phyloP scores from a whole-genome alignment of 2,797 vertebrate genomes.

The Argya squamiceps region DNA sequence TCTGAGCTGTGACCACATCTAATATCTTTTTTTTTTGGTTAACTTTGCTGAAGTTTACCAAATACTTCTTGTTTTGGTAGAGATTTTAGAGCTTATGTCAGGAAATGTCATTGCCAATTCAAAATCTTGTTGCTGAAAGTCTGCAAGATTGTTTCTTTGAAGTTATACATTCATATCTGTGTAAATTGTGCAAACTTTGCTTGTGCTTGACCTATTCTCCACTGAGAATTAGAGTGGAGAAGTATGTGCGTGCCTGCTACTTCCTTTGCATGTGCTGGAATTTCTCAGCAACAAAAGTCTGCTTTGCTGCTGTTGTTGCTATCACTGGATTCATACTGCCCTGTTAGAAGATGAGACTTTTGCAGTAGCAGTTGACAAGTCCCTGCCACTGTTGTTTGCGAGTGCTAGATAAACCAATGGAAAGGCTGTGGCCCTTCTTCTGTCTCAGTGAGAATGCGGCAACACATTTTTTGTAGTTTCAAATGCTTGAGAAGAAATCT shows the following conservation, averaged over 20 bases:
- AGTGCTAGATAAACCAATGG: neutral
- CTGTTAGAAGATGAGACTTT: neutral
- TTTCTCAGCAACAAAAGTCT: neutral
- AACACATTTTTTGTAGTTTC: neutral
- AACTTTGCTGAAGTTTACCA: neutral
- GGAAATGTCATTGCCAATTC: neutral
- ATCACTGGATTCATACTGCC: neutral
- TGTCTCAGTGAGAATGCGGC: neutral
- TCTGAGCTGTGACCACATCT: neutral
- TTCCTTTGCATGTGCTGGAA: neutral
- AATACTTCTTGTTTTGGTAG: neutral
- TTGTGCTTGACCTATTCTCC: neutral
- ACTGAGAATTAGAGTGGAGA: neutral
- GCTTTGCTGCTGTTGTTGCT: neutral
- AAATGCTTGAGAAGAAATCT: neutral
- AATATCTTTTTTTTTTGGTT: neutral
- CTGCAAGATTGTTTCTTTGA: neutral
- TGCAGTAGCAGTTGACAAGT: neutral
- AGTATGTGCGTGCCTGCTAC: neutral
- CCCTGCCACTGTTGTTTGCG: neutral
- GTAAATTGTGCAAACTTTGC: neutral
- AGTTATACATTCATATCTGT: neutral
- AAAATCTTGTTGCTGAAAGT: neutral
- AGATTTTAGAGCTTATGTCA: neutral
- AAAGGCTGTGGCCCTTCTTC: neutral